phyloP scores from a whole-genome alignment of 2,888 invertebrate genomes.

The Drosophila incognita region DNA sequence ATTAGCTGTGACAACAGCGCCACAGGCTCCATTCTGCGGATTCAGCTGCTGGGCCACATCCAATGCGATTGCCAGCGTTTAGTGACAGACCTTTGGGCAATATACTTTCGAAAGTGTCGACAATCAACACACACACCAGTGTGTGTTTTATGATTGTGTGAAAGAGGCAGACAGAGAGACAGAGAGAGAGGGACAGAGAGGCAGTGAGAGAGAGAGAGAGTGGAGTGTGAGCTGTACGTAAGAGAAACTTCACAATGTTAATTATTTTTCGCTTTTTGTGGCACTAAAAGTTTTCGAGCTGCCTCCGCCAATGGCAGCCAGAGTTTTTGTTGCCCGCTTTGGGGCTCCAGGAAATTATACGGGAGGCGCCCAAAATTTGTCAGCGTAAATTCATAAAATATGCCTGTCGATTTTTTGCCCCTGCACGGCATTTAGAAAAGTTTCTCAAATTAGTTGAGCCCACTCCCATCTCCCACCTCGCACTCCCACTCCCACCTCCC shows the following conservation, averaged over 20 bases:
- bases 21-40: conserved; percentile 1
- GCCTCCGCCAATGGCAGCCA: conserved; percentile 5
- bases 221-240: neutral
- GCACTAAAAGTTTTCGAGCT: conserved; percentile 23
- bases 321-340: conserved; percentile 37
- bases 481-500: too few species aligned
- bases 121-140: conserved; percentile 5
- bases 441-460: conserved; percentile 46
- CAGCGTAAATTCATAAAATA: conserved; percentile 22
- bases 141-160: conserved; percentile 2
- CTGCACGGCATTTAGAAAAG: conserved; percentile 25
- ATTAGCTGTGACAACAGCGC: conserved; percentile 31
- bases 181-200: neutral
- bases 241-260: conserved; percentile 37
- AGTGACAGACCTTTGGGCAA: conserved; percentile 36
- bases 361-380: conserved; percentile 37
- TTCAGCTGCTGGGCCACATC: neutral
- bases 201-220: too few species aligned
- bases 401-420: conserved; percentile 17
- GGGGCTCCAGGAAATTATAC: conserved; percentile 41
- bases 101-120: conserved; percentile 7
- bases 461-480: too few species aligned
- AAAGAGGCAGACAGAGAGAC: too few species aligned
- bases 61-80: conserved; percentile 15
- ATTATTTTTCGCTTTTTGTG: conserved; percentile 42